Evolutionary conservation across 2,113 vertebrate genomes (phyloP).

Genomic region (Burhinus oedicnemus): DNA sequence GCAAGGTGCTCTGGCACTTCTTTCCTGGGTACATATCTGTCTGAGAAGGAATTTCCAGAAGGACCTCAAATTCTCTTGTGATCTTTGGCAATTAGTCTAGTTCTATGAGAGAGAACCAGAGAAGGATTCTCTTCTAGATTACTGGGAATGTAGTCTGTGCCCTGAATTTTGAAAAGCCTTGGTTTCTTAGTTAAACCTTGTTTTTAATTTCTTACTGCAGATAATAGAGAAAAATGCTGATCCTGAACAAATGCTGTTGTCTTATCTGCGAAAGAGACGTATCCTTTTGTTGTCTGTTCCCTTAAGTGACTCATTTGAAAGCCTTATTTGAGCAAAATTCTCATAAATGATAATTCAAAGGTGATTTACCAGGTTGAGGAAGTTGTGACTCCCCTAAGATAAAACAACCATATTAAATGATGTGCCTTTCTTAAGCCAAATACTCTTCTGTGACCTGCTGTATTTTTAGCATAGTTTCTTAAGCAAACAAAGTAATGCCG

Average conservation of each 20-base stretch:
- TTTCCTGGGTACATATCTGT: not conserved
- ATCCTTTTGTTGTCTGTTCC: constrained; percentile 71
- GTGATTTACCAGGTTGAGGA: not conserved
- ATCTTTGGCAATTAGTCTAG: not conserved
- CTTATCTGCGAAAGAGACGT: constrained; percentile 79
- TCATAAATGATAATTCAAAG: not conserved
- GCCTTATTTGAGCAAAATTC: not conserved
- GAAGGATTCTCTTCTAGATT: not conserved
- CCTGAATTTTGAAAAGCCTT: not conserved
- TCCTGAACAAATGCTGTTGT: constrained; percentile 80
- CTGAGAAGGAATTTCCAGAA: not conserved
- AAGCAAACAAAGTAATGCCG: not conserved
- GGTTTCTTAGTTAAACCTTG: not conserved
- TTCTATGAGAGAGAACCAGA: not conserved
- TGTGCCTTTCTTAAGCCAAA: not conserved
- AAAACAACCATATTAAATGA: not conserved
- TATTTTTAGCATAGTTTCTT: not conserved
- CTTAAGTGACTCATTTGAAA: not conserved
- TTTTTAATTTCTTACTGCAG: constrained; percentile 45
- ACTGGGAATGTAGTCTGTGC: not conserved
- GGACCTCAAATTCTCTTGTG: not conserved
- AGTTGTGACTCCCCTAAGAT: not conserved
- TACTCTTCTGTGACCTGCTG: not conserved
- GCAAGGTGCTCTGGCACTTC: not conserved
- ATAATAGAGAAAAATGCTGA: constrained; percentile 79